These are phyloP conservation scores for Azorinus chamasolen DNA, from an alignment of 2,888 invertebrate genomes.

Conservation along the genomic window DNA sequence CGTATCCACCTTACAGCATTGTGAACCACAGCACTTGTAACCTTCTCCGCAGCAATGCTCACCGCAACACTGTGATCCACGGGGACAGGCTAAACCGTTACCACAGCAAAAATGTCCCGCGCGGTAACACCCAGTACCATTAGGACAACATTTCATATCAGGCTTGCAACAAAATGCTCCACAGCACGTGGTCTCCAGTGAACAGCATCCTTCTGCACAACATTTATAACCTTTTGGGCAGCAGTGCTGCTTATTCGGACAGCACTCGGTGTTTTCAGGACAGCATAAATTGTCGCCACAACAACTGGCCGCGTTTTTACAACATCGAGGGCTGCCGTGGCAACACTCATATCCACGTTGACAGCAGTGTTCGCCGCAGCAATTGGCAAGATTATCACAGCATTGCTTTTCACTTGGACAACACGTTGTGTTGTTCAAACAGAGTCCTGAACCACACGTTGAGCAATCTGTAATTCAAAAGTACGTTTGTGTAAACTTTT, in stretches of 20 bases:
- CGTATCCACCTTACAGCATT: constrained; percentile 30
- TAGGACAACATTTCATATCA: constrained; percentile 52
- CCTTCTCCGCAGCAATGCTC: constrained; percentile 33
- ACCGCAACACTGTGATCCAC: constrained; percentile 49
- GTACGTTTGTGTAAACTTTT: too few relatives aligned
- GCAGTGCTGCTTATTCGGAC: constrained; percentile 54
- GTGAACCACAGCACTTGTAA: constrained; percentile 35
- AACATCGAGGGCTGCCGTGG: constrained; percentile 50
- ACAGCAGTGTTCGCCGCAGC: constrained; percentile 62
- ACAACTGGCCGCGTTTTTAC: constrained; percentile 42
- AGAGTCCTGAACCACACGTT: constrained; percentile 44
- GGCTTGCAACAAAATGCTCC: constrained; percentile 51
- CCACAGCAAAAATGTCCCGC: constrained; percentile 58
- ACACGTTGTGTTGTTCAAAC: constrained; percentile 50
- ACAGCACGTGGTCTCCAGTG: constrained; percentile 43
- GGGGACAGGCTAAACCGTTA: constrained; percentile 53
- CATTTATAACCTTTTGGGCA: constrained; percentile 48
- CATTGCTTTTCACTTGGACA: constrained; percentile 56
- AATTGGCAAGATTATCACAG: constrained; percentile 46
- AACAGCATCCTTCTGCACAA: constrained; percentile 56
- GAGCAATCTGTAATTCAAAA: constrained; percentile 17
- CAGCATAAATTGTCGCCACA: constrained; percentile 56
- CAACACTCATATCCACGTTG: constrained; percentile 53
- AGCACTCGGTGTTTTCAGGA: constrained; percentile 45
- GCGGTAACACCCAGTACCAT: constrained; percentile 52